Evolutionary conservation across 2,888 invertebrate species (phyloP), one percentile per base, ranked within the genome.

Genomic region (Nipponacmea schrenckii): DNA sequence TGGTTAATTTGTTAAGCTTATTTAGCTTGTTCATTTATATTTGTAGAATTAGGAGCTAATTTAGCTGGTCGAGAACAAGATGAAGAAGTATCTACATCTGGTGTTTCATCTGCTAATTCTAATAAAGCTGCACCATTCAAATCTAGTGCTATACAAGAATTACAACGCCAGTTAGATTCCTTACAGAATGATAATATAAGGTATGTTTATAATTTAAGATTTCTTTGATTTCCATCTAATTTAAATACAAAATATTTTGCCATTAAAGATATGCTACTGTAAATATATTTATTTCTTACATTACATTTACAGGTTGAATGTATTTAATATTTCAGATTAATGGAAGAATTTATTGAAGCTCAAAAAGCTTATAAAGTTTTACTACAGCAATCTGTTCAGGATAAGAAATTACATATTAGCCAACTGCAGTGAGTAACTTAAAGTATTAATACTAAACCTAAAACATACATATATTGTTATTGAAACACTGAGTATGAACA

Each of bases 11-110:
- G n/a, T n/a, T n/a, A n/a, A 31, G 31, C 31, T 31, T 3, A 31
- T 31, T 31, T 31, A 31, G 31, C 5, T 31, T 31, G 31, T 31
- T 31, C n/a, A 20, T 50, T 48, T 10, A 7, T 24, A 12, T 31
- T 69, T 71, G 0, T 83, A 93, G 96, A 96, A 88, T 89, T 96
- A n/a, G 95, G 95, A 7, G 95, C 95, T 10, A 95, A 95, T 89
- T 89, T 96, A 68, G 93, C 94, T 4, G 94, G 87, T 75, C 72
- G 80, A 78, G 84, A 81, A 67, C 89, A 89, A 31, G 89, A 90
- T 24, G 92, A 91, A 76, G 91, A 91, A 79, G 91, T 90, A 62
- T 92, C 92, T 0, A 92, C 92, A 0, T 92, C 93, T 17, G 92
- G 92, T 45, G 91, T 91, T 71, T 92, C 91, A 70, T 92, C 91